Evolutionary conservation across 2,113 vertebrate species (phyloP), one percentile per base, ranked within the genome.

Genomic region (Gymnocephalus cernua): DNA sequence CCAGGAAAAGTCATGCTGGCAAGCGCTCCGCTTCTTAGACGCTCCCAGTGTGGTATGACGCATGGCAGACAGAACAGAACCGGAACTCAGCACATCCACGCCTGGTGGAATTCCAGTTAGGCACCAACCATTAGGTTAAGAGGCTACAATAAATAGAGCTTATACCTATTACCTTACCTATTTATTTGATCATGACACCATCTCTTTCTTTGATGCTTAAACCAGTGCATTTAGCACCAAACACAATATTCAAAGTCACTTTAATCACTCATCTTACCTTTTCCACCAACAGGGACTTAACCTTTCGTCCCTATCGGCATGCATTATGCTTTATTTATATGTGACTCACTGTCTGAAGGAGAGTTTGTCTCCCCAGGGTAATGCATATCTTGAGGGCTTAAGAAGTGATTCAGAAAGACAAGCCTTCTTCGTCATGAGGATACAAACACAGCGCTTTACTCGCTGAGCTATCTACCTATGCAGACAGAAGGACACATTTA

Each of bases 391-490:
- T 56, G 44, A 69, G 59, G 59, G 66, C 74, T 90, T 86, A 87
- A 79, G 69, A 76, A 83, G 50, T 80, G 80, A 89, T 78, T 62
- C 69, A 68, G 44, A 82, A 85, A 85, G 78, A 73, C 53, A 29
- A 80, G 45, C 41, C 54, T 41, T 85, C 73, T 83, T 73, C 3
- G 15, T 82, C 67, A 68, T 15, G 10, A 58, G 56, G 47, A 67
- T 19, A 69, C 59, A 69, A 48, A 62, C 29, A 13, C 25, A 2
- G 23, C 12, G 44, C 66, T 80, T 68, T 54, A 48, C 48, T 56
- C 1, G n/a, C 68, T 48, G 13, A 74, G 29, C 63, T 51, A 58
- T 80, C 53, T 57, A 65, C 62, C 80, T 81, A 29, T 58, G 29
- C 56, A 50, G 82, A 72, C 77, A 45, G 61, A 61, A 45, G 71